Base-by-base conservation (phyloP, 2,113 vertebrate genomes). In the Speoplatyrhinus poulsoni region DNA sequence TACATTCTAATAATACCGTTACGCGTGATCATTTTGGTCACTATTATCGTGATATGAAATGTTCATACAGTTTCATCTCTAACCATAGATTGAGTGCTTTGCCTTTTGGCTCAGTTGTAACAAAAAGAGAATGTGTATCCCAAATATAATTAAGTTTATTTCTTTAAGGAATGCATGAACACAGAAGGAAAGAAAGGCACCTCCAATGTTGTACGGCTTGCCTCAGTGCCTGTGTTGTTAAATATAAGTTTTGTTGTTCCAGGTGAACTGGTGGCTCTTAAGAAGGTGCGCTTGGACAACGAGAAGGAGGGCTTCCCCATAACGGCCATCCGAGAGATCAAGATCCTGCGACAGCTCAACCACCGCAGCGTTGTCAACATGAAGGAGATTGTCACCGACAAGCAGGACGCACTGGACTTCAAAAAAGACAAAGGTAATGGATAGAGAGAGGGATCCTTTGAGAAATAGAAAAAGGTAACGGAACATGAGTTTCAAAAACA, bases 301-400 rank as follows among this genome's bases (percentile, higher is more conserved):
- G 98, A 99, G 76, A 99, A 99, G 78, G 98, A 99, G 70, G 97
- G 98, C 1, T 99, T 99, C 80, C 98, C 98, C 81, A 99, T 99
- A 86, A 99, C 98, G 0, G 98, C 98, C 82, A 98, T 99, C 77
- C 90, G 98, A 5, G 98, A 99, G 88, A 99, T 99, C 85, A 99
- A 99, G 87, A 99, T 99, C 80, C 90, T 99, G 17, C 90, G 98
- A 68, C 98, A 99, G 84, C 93, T 99, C 73, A 98, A 98, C 84
- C 98, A 99, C 73, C 93, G 92, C 82, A 99, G 98, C 9, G 98
- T 99, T 3, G 98, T 99, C 81, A 99, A 99, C 92, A 99, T 99
- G 98, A 99, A 99, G 92, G 98, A 99, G 86, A 99, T 99, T 0
- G 97, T 99, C 85, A 99, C 98, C 0, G 98, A 99, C 92, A 99